phyloP scores from a whole-genome alignment of 1,140 invertebrate species.

The Wiebesia pumilae region DNA sequence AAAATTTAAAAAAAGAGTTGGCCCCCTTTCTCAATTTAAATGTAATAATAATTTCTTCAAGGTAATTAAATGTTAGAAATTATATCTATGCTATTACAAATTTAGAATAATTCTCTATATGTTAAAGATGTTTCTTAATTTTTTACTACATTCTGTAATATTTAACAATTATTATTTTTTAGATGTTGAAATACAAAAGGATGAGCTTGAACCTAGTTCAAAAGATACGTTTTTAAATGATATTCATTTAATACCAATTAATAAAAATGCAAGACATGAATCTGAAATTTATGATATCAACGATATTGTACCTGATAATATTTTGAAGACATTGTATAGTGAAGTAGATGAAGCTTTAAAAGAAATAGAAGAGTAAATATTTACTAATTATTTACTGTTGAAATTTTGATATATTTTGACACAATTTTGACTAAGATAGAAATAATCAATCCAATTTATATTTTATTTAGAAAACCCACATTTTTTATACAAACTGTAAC shows the following conservation, averaged over 20 bases:
- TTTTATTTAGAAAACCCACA: conserved; percentile 55
- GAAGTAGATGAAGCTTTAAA: conserved; percentile 58
- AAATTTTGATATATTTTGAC: too few species aligned
- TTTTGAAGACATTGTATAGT: conserved; percentile 67
- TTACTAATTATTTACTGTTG: neutral
- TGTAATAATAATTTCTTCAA: too few species aligned
- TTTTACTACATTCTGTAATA: too few species aligned
- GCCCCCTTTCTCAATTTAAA: too few species aligned
- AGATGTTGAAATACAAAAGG: conserved; percentile 64
- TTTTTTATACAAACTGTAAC: conserved; percentile 59
- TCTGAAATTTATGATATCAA: conserved; percentile 73
- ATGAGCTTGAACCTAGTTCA: conserved; percentile 56
- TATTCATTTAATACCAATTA: conserved; percentile 68
- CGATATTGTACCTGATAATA: conserved; percentile 70
- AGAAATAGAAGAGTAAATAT: conserved; percentile 58
- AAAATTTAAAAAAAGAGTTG: too few species aligned
- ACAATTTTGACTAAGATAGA: conserved; percentile 26
- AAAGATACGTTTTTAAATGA: conserved; percentile 56
- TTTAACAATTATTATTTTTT: conserved; percentile 48
- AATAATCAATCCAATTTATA: conserved; percentile 8
- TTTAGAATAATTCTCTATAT: too few species aligned
- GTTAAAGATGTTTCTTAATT: too few species aligned
- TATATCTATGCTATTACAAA: too few species aligned
- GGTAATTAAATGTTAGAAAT: too few species aligned
- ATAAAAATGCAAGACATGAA: conserved; percentile 69